Percentiles rank a stretch among this genome's conserved stretches.
phyloP scores from a whole-genome alignment of 2,888 invertebrate genomes.

The Drosophila bunnanda region DNA sequence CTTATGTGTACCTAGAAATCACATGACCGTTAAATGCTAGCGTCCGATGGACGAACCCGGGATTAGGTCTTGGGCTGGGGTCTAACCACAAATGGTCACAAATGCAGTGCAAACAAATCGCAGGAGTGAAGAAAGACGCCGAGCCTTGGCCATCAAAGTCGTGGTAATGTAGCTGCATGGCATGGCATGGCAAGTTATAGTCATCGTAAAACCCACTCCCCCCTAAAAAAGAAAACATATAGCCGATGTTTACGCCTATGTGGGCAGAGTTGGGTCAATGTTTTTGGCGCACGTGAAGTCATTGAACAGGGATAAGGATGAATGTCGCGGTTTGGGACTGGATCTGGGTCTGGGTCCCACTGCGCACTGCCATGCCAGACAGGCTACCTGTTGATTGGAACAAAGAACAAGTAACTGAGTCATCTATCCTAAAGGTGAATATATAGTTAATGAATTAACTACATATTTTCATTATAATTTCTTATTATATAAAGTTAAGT shows the following conservation, averaged over 20 bases:
- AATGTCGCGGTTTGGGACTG: neutral
- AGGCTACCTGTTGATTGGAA: conserved; percentile 30
- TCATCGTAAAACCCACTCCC: conserved; percentile 53
- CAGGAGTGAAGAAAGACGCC: conserved; percentile 45
- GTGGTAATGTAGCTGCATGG: conserved; percentile 43
- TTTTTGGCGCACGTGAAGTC: conserved; percentile 50
- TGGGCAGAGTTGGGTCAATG: conserved; percentile 63
- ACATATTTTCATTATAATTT: accelerated
- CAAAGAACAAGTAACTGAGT: conserved; percentile 2
- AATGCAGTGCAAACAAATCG: conserved; percentile 72
- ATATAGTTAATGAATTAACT: neutral
- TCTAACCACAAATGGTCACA: conserved; percentile 28
- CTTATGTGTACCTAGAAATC: conserved; percentile 44
- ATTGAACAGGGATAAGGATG: conserved; percentile 21
- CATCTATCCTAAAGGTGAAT: neutral
- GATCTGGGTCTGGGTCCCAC: neutral
- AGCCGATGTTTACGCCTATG: conserved; percentile 45
- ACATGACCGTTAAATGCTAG: conserved; percentile 60
- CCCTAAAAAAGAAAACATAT: neutral
- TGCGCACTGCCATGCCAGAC: conserved; percentile 5
- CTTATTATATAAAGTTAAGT: no score
- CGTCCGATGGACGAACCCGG: conserved; percentile 15
- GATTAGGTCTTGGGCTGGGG: neutral
- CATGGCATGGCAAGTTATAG: conserved; percentile 59
- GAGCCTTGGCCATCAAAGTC: conserved; percentile 59